A percentile compares a stretch with the other conserved stretches of the same genome.
phyloP scores from a whole-genome alignment of 2,113 vertebrate species.

The Turdus rufiventris region DNA sequence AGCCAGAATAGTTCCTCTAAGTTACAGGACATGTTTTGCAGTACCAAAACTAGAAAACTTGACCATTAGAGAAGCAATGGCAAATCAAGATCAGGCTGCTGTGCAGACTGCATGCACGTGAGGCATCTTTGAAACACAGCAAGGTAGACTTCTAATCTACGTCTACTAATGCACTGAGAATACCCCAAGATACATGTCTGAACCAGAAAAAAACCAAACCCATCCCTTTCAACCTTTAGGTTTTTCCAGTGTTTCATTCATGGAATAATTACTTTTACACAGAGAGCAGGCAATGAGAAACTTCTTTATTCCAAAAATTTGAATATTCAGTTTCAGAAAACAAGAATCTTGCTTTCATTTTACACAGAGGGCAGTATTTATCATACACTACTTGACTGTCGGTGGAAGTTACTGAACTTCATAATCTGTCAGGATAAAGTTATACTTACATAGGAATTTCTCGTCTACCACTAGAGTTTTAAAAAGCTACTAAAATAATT shows the following conservation, averaged over 20 bases:
- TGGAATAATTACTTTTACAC: not conserved
- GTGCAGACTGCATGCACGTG: not conserved
- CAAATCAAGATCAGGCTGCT: not conserved
- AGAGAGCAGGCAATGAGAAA: conserved; percentile 32
- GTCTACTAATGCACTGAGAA: not conserved
- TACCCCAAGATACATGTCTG: fast-evolving
- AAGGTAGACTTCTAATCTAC: not conserved
- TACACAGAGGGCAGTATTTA: not conserved
- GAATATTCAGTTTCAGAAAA: not conserved
- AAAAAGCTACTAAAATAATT: not conserved
- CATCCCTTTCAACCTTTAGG: not conserved
- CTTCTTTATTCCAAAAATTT: conserved; percentile 67
- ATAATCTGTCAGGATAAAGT: not conserved
- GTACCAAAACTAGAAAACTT: not conserved
- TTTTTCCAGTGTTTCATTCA: not conserved
- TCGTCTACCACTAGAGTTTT: not conserved
- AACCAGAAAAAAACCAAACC: not conserved
- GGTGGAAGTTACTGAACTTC: not conserved
- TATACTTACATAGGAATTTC: not conserved
- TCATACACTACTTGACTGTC: not conserved
- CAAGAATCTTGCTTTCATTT: not conserved
- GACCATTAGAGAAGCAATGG: not conserved
- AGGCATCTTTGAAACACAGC: not conserved
- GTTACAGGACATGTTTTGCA: not conserved
- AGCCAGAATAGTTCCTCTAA: not conserved